These are phyloP conservation scores for Echinarachnius parma DNA, from an alignment of 53 echinoderm and acorn worm species.

Conservation along the genomic window DNA sequence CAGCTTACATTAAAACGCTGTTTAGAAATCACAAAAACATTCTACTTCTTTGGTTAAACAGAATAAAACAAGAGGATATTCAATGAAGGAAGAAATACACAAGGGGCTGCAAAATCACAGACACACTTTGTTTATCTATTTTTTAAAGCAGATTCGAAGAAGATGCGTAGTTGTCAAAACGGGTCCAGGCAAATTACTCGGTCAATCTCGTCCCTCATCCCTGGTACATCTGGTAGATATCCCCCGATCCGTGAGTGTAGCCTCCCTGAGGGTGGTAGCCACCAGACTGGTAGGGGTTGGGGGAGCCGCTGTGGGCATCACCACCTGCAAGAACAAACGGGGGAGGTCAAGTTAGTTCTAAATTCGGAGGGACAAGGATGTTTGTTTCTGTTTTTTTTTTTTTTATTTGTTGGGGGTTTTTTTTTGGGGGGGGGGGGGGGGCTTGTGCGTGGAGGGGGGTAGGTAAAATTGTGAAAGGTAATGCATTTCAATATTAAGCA, in stretches of 20 bases:
- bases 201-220: constrained; percentile 32
- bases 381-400: too few relatives aligned
- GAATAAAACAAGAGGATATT: background rate
- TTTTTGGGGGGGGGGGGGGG: too few relatives aligned
- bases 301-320: constrained; percentile 37
- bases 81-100: background rate
- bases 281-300: constrained; percentile 26
- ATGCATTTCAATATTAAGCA: too few relatives aligned
- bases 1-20: too few relatives aligned
- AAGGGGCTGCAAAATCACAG: too few relatives aligned
- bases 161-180: too few relatives aligned
- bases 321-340: constrained; percentile 31
- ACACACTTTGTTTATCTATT: too few relatives aligned
- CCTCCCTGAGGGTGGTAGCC: constrained; percentile 42
- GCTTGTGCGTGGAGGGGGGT: too few relatives aligned
- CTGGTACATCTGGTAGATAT: constrained; percentile 39
- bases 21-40: too few relatives aligned
- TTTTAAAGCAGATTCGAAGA: too few relatives aligned
- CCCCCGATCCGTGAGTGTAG: constrained; percentile 32
- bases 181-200: background rate
- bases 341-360: constrained; percentile 26
- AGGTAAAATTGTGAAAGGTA: too few relatives aligned
- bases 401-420: too few relatives aligned
- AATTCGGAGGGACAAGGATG: background rate
- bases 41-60: background rate